phyloP scores from a whole-genome alignment of 2,888 invertebrate genomes.

The Proisotoma minuta region DNA sequence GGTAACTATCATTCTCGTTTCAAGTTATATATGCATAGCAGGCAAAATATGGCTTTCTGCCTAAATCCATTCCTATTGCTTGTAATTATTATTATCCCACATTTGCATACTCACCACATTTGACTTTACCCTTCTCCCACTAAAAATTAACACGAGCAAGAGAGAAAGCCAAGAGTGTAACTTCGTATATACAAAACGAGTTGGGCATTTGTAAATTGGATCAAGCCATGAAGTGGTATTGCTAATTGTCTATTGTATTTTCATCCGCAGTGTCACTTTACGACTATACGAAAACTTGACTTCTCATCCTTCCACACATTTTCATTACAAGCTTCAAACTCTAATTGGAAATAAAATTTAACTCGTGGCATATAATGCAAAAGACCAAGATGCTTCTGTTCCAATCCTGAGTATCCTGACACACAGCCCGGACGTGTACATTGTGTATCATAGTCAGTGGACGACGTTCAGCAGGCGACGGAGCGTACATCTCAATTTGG shows the following conservation, averaged over 20 bases:
- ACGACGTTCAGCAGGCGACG: constrained; percentile 21
- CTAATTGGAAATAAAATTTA: too few species aligned
- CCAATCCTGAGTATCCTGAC: background rate
- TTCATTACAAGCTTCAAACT: too few species aligned
- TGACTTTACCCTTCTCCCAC: background rate
- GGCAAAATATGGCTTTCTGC: constrained; percentile 3
- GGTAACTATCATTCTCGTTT: background rate
- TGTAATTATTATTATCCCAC: constrained; percentile 19
- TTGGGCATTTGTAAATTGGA: background rate
- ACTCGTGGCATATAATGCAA: too few species aligned
- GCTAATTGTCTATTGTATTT: background rate
- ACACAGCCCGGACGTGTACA: background rate
- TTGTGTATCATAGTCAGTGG: background rate
- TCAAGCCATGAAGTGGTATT: background rate
- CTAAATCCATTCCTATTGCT: constrained; percentile 18
- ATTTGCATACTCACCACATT: constrained; percentile 21
- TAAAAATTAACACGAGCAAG: too few species aligned
- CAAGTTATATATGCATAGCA: background rate
- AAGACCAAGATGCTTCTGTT: too few species aligned
- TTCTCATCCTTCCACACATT: too few species aligned
- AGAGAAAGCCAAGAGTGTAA: too few species aligned
- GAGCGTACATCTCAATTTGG: constrained; percentile 35
- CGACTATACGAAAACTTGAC: too few species aligned
- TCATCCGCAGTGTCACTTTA: too few species aligned
- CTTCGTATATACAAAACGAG: background rate